These are phyloP conservation scores for Drosophila lowei DNA, from an alignment of 1,140 invertebrate species.

Conservation along the genomic window DNA sequence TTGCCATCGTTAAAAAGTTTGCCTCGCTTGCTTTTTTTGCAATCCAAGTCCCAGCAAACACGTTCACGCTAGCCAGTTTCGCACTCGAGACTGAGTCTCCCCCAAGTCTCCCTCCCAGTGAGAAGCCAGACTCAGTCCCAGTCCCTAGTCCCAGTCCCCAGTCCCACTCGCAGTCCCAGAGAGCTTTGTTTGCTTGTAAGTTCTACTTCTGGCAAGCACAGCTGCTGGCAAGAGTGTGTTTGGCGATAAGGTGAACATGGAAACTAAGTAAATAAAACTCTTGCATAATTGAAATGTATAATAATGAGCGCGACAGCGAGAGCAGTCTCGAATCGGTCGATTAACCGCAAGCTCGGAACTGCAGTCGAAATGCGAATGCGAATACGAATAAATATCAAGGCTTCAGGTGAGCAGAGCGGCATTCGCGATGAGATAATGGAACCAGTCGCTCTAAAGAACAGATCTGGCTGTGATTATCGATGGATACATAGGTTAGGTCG, in stretches of 20 bases:
- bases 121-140: neutral
- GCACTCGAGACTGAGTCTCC: conserved; percentile 39
- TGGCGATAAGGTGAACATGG: conserved; percentile 27
- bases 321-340: conserved; percentile 14
- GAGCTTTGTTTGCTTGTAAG: conserved; percentile 30
- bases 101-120: no score
- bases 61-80: conserved; percentile 45
- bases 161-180: neutral
- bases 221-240: conserved; percentile 15
- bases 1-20: conserved; percentile 33
- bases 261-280: conserved; percentile 8
- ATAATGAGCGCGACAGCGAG: neutral
- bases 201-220: conserved; percentile 9
- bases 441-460: neutral
- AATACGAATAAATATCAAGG: conserved; percentile 9
- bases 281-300: conserved; percentile 42
- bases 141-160: conserved; percentile 1
- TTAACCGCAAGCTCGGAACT: conserved; percentile 15
- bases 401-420: neutral
- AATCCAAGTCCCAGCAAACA: conserved; percentile 41
- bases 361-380: conserved; percentile 9
- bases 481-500: neutral
- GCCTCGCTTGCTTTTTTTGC: conserved; percentile 6
- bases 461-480: no score
- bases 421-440: neutral